Percentiles rank a stretch among this genome's conserved stretches.
Evolutionary conservation across 1,140 invertebrate genomes (phyloP).

Genomic region (Mizuhopecten yessoensis): DNA sequence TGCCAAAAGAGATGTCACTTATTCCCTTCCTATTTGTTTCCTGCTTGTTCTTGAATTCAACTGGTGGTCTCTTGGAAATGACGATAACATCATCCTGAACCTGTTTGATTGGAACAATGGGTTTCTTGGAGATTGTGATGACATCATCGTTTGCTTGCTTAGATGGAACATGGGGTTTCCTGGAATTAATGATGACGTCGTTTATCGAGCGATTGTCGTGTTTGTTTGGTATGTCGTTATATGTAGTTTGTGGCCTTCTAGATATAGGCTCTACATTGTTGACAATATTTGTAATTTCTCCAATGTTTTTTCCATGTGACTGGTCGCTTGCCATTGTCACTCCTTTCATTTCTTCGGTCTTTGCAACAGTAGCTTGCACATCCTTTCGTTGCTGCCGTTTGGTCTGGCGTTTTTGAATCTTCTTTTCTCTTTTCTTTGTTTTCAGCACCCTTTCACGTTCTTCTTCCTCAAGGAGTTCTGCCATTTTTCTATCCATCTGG

Average conservation of each 20-base stretch:
- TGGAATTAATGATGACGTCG: not conserved
- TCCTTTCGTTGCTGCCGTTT: slow-evolving; percentile 59
- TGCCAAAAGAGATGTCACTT: not conserved
- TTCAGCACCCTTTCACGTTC: slow-evolving; percentile 64
- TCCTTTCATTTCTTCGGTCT: not conserved
- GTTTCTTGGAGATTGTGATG: not conserved
- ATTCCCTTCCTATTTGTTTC: not conserved
- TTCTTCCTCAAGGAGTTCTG: slow-evolving; percentile 69
- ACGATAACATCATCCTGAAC: not conserved
- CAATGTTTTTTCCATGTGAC: not conserved
- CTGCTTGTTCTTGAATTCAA: slow-evolving; percentile 37
- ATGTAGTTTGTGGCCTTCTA: not conserved
- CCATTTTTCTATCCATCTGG: slow-evolving; percentile 63
- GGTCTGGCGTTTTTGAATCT: slow-evolving; percentile 62
- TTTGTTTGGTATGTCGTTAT: too few relatives aligned
- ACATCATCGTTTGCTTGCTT: not conserved
- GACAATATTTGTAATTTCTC: not conserved
- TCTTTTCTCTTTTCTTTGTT: slow-evolving; percentile 69
- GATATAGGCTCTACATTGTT: not conserved
- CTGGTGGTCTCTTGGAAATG: not conserved
- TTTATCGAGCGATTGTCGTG: not conserved
- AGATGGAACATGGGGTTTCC: not conserved
- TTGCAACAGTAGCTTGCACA: slow-evolving; percentile 15
- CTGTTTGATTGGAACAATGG: not conserved
- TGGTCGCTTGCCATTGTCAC: not conserved